Evolutionary conservation across 2,113 vertebrate species (phyloP).

Genomic region (Agapornis roseicollis): DNA sequence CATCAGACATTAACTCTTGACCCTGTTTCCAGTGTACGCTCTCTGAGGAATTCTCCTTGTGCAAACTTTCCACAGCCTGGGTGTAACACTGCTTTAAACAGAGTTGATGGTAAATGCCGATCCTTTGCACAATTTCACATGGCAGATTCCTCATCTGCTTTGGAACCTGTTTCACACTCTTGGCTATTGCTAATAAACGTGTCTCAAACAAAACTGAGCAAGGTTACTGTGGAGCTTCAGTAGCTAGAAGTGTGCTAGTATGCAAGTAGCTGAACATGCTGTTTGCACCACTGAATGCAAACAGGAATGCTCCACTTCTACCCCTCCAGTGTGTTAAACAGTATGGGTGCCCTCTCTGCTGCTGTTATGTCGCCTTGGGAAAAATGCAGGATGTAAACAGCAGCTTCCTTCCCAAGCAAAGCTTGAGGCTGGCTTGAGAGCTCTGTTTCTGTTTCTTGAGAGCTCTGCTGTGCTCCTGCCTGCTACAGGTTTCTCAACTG

Average conservation of each 20-base stretch:
- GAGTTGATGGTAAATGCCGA: not conserved
- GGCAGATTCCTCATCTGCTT: not conserved
- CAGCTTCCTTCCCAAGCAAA: not conserved
- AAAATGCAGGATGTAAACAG: not conserved
- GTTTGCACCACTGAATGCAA: not conserved
- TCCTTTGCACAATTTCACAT: not conserved
- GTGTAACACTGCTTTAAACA: not conserved
- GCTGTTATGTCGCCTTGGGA: not conserved
- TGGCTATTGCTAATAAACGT: not conserved
- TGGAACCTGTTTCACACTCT: not conserved
- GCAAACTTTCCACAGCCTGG: conserved; percentile 10
- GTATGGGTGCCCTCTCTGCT: accelerated
- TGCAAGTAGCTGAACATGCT: not conserved
- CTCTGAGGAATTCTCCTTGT: conserved; percentile 37
- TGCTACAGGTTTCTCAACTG: accelerated
- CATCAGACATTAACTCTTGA: conserved; percentile 26
- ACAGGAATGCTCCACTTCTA: not conserved
- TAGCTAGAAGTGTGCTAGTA: not conserved
- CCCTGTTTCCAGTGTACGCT: not conserved
- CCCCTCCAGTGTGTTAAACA: not conserved
- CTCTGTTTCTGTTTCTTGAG: not conserved
- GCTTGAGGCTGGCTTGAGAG: not conserved
- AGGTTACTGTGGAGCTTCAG: not conserved
- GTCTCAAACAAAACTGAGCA: not conserved
- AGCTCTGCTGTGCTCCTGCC: not conserved